phyloP scores from a whole-genome alignment of 2,797 vertebrate species.

The Danionella dracula region DNA sequence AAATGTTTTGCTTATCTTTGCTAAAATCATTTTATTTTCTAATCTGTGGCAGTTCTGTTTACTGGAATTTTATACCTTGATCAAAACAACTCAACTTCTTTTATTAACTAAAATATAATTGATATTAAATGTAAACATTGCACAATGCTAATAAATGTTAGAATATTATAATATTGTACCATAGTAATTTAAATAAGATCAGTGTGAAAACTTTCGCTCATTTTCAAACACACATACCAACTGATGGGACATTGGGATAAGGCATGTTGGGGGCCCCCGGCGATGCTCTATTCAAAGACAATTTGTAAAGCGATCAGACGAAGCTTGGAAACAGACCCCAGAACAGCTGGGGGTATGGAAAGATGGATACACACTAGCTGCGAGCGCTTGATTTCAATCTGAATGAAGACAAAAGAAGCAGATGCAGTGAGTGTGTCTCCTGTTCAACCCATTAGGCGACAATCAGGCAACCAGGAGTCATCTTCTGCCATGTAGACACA shows the following conservation, averaged over 20 bases:
- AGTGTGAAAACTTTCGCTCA: not conserved
- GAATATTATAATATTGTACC: not conserved
- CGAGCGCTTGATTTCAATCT: constrained; percentile 97
- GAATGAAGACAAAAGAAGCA: constrained; percentile 97
- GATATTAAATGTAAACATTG: too few species aligned
- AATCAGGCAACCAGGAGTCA: constrained; percentile 68
- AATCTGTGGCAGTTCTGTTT: too few species aligned
- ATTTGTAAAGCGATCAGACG: constrained; percentile 96
- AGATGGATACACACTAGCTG: constrained; percentile 90
- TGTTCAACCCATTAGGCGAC: constrained; percentile 92
- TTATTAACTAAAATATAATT: too few species aligned
- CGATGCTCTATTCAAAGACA: constrained; percentile 92
- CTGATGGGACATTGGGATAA: constrained; percentile 95
- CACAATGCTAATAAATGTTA: too few species aligned
- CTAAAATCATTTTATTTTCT: too few species aligned
- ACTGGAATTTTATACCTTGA: too few species aligned
- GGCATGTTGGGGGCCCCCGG: constrained; percentile 74
- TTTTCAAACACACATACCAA: constrained; percentile 55
- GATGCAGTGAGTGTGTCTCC: constrained; percentile 88
- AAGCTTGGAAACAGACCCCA: constrained; percentile 91
- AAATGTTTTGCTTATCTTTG: too few species aligned
- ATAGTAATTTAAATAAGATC: too few species aligned
- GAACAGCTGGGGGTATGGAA: constrained; percentile 97
- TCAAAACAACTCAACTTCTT: too few species aligned
- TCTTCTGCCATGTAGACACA: not conserved